phyloP scores from a whole-genome alignment of 1,140 invertebrate species.

The Grapholita molesta region DNA sequence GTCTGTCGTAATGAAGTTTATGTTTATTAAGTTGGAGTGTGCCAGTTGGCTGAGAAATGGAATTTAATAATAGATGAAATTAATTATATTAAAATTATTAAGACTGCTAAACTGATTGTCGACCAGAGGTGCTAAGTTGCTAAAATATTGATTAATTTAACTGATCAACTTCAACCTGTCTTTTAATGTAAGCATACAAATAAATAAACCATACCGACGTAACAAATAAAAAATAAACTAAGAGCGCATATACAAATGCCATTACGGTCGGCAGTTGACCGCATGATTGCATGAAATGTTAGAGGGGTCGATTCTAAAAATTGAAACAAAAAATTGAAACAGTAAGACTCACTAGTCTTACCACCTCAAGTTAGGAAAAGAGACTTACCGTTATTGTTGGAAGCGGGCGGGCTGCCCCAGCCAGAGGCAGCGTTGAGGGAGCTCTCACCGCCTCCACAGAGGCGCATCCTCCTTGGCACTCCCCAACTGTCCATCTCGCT shows the following conservation, averaged over 20 bases:
- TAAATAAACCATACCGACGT: no score
- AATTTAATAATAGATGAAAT: background rate
- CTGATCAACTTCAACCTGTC: no score
- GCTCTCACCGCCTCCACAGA: constrained; percentile 88
- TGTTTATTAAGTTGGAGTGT: constrained; percentile 13
- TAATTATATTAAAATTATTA: background rate
- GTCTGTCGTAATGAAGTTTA: constrained; percentile 10
- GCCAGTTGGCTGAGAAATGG: constrained; percentile 9
- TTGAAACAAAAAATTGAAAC: background rate
- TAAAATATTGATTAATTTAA: background rate
- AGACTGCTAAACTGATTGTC: background rate
- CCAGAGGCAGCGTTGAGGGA: constrained; percentile 86
- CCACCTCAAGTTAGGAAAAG: background rate
- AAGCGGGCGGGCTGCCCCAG: constrained; percentile 85
- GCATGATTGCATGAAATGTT: no score
- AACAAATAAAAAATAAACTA: no score
- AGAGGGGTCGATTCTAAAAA: background rate
- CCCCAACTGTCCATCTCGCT: constrained; percentile 78
- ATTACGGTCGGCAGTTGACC: no score
- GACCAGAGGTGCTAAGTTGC: background rate
- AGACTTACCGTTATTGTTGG: constrained; percentile 78
- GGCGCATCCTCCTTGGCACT: constrained; percentile 79
- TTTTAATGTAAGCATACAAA: no score
- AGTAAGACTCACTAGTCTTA: background rate
- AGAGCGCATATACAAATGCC: no score